These are phyloP conservation scores for Siniperca undulata DNA, from an alignment of 2,797 vertebrate species.

Conservation along the genomic window DNA sequence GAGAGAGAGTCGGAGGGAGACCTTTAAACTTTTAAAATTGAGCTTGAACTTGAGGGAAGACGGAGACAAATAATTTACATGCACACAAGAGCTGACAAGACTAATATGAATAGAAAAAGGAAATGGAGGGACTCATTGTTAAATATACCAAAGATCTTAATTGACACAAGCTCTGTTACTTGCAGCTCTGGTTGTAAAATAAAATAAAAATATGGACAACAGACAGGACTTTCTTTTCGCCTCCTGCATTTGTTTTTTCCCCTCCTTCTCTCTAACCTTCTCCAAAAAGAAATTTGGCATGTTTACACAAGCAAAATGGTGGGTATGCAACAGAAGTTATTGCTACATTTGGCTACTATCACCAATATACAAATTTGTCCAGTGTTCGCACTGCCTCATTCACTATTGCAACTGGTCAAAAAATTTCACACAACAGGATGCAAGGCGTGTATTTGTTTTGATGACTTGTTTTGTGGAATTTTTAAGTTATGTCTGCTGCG, in stretches of 20 bases:
- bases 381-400: not conserved
- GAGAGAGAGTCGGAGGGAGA: not conserved
- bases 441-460: no score
- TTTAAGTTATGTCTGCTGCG: not conserved
- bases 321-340: not conserved
- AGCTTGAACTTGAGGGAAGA: not conserved
- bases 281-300: not conserved
- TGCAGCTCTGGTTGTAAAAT: not conserved
- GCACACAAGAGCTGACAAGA: no score
- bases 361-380: not conserved
- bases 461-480: constrained; percentile 4
- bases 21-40: constrained; percentile 1
- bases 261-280: not conserved
- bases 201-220: not conserved
- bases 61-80: not conserved
- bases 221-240: not conserved
- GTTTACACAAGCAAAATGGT: not conserved
- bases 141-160: not conserved
- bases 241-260: not conserved
- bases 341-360: not conserved
- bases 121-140: not conserved
- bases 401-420: not conserved
- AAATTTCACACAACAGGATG: not conserved
- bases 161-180: not conserved
- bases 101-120: not conserved